Evolutionary conservation across 1,140 invertebrate genomes (phyloP).

Genomic region (Drosophila simulans): DNA sequence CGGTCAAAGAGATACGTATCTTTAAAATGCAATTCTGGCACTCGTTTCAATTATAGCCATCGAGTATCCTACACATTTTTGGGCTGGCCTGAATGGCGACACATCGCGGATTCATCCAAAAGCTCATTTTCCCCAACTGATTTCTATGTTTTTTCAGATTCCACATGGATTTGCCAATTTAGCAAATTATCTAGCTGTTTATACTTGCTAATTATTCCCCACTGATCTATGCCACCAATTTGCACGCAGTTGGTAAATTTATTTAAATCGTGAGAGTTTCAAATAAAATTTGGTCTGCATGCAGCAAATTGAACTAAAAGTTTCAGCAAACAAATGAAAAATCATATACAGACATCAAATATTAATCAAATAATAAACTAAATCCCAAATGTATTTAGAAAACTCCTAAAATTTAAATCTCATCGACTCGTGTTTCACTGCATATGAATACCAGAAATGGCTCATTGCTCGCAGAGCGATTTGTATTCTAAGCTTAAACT

Average conservation of each 20-base stretch:
- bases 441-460: slow-evolving; percentile 2
- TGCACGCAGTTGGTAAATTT: neutral
- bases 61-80: neutral
- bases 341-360: too few species aligned
- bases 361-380: neutral
- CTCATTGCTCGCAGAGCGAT: neutral
- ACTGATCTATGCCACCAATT: neutral
- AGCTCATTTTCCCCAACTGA: slow-evolving; percentile 12
- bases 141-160: neutral
- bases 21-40: neutral
- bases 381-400: neutral
- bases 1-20: slow-evolving; percentile 3
- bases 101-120: neutral
- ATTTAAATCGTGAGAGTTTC: neutral
- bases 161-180: neutral
- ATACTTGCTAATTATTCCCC: slow-evolving; percentile 18
- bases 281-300: neutral
- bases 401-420: too few species aligned
- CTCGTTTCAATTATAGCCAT: neutral
- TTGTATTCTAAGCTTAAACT: slow-evolving; percentile 20
- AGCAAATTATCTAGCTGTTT: neutral
- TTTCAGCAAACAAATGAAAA: too few species aligned
- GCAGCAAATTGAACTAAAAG: too few species aligned
- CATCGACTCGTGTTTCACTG: neutral
- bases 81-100: slow-evolving; percentile 1